Base-by-base conservation (phyloP, 2,113 vertebrate genomes). In the Aspidoscelis tigris region DNA sequence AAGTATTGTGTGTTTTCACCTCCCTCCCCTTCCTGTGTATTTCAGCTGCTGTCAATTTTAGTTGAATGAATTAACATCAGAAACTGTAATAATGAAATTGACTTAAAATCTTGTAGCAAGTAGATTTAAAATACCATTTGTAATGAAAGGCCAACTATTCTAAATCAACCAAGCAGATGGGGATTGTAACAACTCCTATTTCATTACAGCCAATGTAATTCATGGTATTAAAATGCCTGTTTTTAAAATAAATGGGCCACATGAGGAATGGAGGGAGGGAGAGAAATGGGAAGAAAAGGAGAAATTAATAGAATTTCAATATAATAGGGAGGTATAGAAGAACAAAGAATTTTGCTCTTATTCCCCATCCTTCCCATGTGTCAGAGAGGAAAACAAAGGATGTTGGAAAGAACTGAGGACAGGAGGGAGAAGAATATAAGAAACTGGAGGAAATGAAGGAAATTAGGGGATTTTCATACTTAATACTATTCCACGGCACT, bases 1-100 rank as follows among this genome's bases (percentile, higher is more conserved):
- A 58, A 12, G 55, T 24, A 78, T 70, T 71, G 39, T 50, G 39
- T 41, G 10, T 58, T 71, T 55, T 41, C 3, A 50, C 14, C 26
- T 58, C 9, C 72, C 68, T 24, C 18, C 5, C 72, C 44, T n/a
- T 75, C 53, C 7, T 79, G 55, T 84, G 75, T 64, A 79, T 65
- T 85, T 66, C 58, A 24, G 16, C 14, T 68, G 43, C 53, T 82
- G 74, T 55, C 55, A 22, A 78, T 78, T 82, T 69, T 78, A 18
- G 69, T n/a, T 72, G 47, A 73, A 78, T 44, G 66, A 68, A 68
- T 78, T 87, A 73, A 89, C 84, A 66, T 68, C 73, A 89, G 80
- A 82, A 69, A 33, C 78, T 61, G 85, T 91, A 84, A 82, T 90
- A 88, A 87, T 26, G 44, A 78, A 76, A 83, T 58, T 73, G 76